Evolutionary conservation across 1,140 invertebrate species (phyloP).

Genomic region (Zophobas morio): DNA sequence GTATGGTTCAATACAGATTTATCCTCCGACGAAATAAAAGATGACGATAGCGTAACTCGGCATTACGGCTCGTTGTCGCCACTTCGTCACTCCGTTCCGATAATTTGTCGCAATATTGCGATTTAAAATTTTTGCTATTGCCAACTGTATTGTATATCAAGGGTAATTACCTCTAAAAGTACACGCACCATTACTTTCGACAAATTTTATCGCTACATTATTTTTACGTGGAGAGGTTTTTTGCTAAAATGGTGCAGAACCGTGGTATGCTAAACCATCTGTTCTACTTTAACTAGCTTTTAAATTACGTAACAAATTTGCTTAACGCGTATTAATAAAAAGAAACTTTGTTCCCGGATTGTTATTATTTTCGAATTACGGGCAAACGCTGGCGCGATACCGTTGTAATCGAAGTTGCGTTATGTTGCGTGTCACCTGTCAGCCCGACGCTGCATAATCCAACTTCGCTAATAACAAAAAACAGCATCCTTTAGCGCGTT

Average conservation of each 20-base stretch:
- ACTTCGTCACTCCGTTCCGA: not conserved
- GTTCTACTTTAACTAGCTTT: not conserved
- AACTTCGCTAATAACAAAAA: too few relatives aligned
- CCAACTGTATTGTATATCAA: constrained; percentile 19
- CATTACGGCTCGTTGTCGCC: constrained; percentile 18
- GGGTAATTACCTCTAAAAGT: constrained; percentile 19
- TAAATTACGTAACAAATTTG: not conserved
- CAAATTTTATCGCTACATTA: constrained; percentile 25
- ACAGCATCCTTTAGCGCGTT: too few relatives aligned
- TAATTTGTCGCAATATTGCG: constrained; percentile 21
- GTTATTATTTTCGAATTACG: too few relatives aligned
- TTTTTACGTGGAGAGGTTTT: constrained; percentile 8
- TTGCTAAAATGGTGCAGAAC: constrained; percentile 25
- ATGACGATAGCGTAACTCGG: constrained; percentile 6
- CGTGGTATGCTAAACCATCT: not conserved
- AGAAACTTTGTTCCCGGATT: not conserved
- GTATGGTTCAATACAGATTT: constrained; percentile 28
- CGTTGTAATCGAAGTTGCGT: too few relatives aligned
- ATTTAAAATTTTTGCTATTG: constrained; percentile 28
- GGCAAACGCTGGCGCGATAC: too few relatives aligned
- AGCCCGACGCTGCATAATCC: too few relatives aligned
- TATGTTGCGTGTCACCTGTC: too few relatives aligned
- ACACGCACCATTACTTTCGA: constrained; percentile 8
- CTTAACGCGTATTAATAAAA: not conserved
- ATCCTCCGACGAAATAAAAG: constrained; percentile 16